Evolutionary conservation across 2,113 vertebrate species (phyloP).

Genomic region (Trematocara macrostoma): DNA sequence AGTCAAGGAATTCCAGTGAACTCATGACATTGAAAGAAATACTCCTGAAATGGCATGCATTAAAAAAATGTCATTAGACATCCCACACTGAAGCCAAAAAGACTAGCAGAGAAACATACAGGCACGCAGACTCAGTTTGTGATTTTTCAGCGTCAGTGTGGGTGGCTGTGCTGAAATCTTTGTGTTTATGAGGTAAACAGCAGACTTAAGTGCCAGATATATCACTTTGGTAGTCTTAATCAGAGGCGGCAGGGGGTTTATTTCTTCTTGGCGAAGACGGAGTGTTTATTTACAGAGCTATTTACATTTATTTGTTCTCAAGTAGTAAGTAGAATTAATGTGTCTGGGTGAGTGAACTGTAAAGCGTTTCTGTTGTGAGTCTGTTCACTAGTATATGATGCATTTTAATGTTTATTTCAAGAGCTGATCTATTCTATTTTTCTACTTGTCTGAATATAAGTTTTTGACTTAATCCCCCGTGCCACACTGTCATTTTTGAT

Average conservation of each 20-base stretch:
- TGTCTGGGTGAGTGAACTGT: constrained; percentile 58
- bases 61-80: background rate
- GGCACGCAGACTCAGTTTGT: background rate
- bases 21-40: background rate
- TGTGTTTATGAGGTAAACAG: constrained; percentile 67
- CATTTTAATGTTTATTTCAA: background rate
- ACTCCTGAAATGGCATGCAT: background rate
- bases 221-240: constrained; percentile 69
- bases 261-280: constrained; percentile 57
- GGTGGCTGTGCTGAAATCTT: constrained; percentile 52
- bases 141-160: constrained; percentile 49
- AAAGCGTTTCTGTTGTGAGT: constrained; percentile 34
- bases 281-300: constrained; percentile 68
- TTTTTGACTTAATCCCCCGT: background rate
- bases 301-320: constrained; percentile 66
- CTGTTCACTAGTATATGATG: constrained; percentile 4
- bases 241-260: constrained; percentile 60
- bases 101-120: background rate
- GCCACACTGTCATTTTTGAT: background rate
- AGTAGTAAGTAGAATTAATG: constrained; percentile 62
- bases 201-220: constrained; percentile 66
- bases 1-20: background rate
- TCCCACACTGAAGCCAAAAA: background rate
- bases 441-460: background rate
- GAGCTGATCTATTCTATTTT: background rate